These are phyloP conservation scores for Iphiclides podalirius DNA, from an alignment of 2,888 invertebrate species.

Conservation along the genomic window DNA sequence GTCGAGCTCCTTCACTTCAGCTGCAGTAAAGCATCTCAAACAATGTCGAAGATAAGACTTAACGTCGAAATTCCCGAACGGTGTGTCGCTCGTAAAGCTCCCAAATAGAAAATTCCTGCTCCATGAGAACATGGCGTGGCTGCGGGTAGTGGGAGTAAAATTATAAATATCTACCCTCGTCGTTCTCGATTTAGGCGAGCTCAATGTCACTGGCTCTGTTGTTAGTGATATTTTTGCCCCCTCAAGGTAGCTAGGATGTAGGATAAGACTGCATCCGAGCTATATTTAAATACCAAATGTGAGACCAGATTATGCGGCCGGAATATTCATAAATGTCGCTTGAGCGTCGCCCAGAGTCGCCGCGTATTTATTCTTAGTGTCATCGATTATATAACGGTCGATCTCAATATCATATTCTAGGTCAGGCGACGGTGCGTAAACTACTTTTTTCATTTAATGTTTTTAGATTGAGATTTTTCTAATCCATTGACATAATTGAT, in stretches of 20 bases:
- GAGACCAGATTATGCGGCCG: constrained; percentile 6
- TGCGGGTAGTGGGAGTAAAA: constrained; percentile 52
- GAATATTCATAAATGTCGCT: constrained; percentile 17
- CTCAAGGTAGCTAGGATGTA: constrained; percentile 9
- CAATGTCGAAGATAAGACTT: constrained; percentile 28
- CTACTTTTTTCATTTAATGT: neutral
- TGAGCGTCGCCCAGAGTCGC: neutral
- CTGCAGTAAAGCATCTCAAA: constrained; percentile 1
- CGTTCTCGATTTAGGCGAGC: constrained; percentile 51
- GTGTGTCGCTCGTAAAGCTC: constrained; percentile 35
- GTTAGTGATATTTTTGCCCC: constrained; percentile 47
- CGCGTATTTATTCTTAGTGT: constrained; percentile 6
- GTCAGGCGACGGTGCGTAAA: constrained; percentile 1
- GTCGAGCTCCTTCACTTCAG: neutral
- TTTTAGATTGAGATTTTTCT: no score
- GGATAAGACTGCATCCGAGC: constrained; percentile 13
- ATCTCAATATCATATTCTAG: constrained; percentile 11
- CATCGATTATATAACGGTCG: constrained; percentile 11
- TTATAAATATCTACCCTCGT: constrained; percentile 68
- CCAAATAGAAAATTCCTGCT: constrained; percentile 61
- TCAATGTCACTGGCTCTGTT: constrained; percentile 65
- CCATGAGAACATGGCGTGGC: constrained; percentile 51
- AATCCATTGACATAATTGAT: no score
- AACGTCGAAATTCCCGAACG: constrained; percentile 24
- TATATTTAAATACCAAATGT: constrained; percentile 18